These are phyloP conservation scores for Thalassoma bifasciatum DNA, from an alignment of 2,113 vertebrate species.

Conservation along the genomic window DNA sequence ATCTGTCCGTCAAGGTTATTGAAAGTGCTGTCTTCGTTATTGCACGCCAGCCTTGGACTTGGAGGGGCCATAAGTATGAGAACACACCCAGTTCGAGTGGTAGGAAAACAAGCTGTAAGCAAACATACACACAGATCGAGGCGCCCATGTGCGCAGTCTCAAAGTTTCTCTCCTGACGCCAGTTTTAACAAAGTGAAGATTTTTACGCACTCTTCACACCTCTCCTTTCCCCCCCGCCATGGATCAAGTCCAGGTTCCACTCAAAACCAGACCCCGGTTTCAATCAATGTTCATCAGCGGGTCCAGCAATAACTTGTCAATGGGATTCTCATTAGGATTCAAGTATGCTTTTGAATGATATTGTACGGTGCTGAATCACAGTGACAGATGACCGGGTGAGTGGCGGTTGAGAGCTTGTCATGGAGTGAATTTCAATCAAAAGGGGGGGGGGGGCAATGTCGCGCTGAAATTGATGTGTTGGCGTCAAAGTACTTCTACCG, in stretches of 20 bases:
- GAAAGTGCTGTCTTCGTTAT: constrained; percentile 82
- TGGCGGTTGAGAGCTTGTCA: constrained; percentile 73
- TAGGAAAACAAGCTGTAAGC: constrained; percentile 51
- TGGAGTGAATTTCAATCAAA: constrained; percentile 70
- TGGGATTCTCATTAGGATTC: constrained; percentile 80
- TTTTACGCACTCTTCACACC: neutral
- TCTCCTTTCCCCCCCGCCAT: neutral
- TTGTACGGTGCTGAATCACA: constrained; percentile 58
- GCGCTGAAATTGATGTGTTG: constrained; percentile 56
- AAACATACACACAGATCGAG: constrained; percentile 7
- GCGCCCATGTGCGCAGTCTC: neutral
- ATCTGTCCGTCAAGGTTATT: constrained; percentile 84
- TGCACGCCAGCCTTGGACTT: constrained; percentile 75
- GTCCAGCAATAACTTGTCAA: constrained; percentile 70
- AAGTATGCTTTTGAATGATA: constrained; percentile 72
- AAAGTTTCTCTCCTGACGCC: neutral
- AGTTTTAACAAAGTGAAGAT: constrained; percentile 5
- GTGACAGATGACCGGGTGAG: constrained; percentile 74
- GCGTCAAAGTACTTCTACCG: constrained; percentile 38
- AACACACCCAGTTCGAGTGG: constrained; percentile 23
- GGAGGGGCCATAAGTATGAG: constrained; percentile 65
- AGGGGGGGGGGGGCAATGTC: constrained; percentile 47
- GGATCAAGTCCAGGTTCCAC: constrained; percentile 45
- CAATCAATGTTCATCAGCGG: constrained; percentile 73
- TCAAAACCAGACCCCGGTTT: constrained; percentile 57